Base-by-base conservation (phyloP, 1,140 invertebrate genomes). In the Orussus abietinus region DNA sequence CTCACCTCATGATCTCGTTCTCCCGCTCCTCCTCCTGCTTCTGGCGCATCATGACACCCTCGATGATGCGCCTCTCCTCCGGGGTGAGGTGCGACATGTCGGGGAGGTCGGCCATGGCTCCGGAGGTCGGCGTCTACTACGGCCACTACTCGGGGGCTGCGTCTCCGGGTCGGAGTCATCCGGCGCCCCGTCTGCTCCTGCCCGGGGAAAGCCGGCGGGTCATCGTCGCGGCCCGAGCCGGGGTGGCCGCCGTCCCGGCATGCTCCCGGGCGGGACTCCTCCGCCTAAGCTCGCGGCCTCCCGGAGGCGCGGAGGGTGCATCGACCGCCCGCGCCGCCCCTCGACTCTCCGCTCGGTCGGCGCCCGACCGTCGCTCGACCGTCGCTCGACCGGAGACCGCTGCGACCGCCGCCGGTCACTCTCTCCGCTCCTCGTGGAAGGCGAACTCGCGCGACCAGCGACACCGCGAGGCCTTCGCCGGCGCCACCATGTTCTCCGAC, bases 41-140 rank as follows among this genome's bases (percentile, higher is more conserved):
- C 74, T 98, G 95, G 49, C 96, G 79, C 78, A 92, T 83, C 76
- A 98, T 90, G 55, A 99, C 96, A 61, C 85, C 84, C 75, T 97
- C 90, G 73, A 99, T 98, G 78, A 98, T 96, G 75, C 86, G 85
- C 68, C 95, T 82, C 78, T 98, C 96, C 74, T 98, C 93, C 59
- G 92, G 88, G 57, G 92, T 98, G 62, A 98, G 85, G 77, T 98
- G 94, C 65, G 92, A 96, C 60, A 99, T 83, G 80, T 98, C 95
- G 55, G 94, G 94, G 82, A 91, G 82, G 72, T 86, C 83, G 70
- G 83, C 84, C 84, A 86, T 86, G n/a, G n/a, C n/a, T n/a, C n/a
- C n/a, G n/a, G n/a, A n/a, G n/a, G n/a, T n/a, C n/a, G n/a, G n/a
- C n/a, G n/a, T n/a, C n/a, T n/a, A n/a, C n/a, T n/a, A n/a, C n/a